These are phyloP conservation scores for Teleopsis dalmanni DNA, from an alignment of 1,140 invertebrate genomes.

Conservation along the genomic window DNA sequence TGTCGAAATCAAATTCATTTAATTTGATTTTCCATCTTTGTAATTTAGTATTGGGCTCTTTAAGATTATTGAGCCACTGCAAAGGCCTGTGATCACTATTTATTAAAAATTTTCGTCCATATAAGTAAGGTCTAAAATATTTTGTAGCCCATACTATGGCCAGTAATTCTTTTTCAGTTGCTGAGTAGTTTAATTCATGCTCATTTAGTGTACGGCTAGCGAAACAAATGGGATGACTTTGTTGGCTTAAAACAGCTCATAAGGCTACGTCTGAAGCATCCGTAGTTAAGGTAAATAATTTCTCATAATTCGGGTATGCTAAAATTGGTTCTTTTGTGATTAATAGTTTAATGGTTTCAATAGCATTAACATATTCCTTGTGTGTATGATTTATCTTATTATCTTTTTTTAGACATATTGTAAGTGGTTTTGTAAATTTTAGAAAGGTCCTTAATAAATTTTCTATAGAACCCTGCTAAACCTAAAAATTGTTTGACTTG, in stretches of 20 bases:
- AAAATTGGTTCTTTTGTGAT: constrained; percentile 4
- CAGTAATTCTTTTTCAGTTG: constrained; percentile 3
- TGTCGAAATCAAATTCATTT: no score
- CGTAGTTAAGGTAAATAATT: constrained; percentile 3
- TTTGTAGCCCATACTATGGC: constrained; percentile 7
- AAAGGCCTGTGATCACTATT: constrained; percentile 5
- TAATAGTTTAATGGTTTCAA: constrained; percentile 1
- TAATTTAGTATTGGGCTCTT: no score
- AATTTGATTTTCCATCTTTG: no score
- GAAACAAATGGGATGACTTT: constrained; percentile 3
- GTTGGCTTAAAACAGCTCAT: constrained; percentile 7
- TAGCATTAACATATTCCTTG: constrained; percentile 4
- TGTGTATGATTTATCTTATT: background rate
- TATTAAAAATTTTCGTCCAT: constrained; percentile 8
- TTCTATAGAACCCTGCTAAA: constrained; percentile 3
- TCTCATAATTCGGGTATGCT: constrained; percentile 2
- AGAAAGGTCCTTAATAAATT: constrained; percentile 11
- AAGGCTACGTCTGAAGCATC: constrained; percentile 4
- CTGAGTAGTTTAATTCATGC: constrained; percentile 4
- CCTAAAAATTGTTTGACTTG: constrained; percentile 9
- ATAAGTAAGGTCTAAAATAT: constrained; percentile 7
- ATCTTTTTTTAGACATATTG: constrained; percentile 10
- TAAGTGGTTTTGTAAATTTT: constrained; percentile 7
- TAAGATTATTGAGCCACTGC: no score
- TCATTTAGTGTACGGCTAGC: constrained; percentile 9